These are phyloP conservation scores for Indicator indicator DNA, from an alignment of 2,113 vertebrate genomes.

Conservation along the genomic window DNA sequence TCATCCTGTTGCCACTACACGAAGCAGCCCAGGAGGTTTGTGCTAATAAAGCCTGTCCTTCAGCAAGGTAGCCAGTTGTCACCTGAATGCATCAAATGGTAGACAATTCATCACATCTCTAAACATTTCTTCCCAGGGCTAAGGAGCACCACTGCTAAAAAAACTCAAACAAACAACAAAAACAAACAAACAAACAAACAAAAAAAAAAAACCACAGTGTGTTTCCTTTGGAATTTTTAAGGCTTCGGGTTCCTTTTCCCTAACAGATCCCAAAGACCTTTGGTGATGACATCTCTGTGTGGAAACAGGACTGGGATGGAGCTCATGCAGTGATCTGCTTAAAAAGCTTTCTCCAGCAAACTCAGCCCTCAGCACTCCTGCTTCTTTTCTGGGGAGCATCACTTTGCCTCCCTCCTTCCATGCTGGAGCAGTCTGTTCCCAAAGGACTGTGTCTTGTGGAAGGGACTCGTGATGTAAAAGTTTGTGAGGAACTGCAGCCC, in stretches of 20 bases:
- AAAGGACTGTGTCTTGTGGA: no score
- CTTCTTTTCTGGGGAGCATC: background rate
- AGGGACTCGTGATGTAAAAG: no score
- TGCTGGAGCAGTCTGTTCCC: background rate
- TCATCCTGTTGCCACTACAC: background rate
- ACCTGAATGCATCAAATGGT: background rate
- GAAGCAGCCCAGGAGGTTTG: background rate
- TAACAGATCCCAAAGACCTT: background rate
- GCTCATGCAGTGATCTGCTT: background rate
- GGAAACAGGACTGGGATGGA: background rate
- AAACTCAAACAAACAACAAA: no score
- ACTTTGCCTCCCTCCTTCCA: background rate
- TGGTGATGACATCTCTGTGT: background rate
- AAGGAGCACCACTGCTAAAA: background rate
- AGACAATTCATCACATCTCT: background rate
- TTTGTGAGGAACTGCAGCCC: background rate
- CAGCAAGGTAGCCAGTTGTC: background rate
- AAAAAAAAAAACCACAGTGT: no score
- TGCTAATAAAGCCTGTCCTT: background rate
- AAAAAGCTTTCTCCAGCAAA: background rate
- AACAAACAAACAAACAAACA: no score
- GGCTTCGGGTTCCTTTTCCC: background rate
- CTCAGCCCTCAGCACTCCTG: background rate
- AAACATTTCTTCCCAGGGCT: background rate
- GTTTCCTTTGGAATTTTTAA: background rate